Conservation (phyloP, 2,113 vertebrate species). For the Bos taurus region ARS-UCD2.0 NC_037343.1:64960001-64960500, state of each 20-base stretch:
- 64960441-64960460: not conserved
- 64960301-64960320: not conserved
- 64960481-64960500: not conserved
- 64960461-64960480: not conserved
- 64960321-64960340: not conserved
- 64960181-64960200: conserved; percentile 41
- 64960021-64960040: not conserved
- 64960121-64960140: conserved; percentile 46
- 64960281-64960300: not conserved
- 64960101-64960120: conserved; percentile 66
- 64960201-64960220: not conserved
- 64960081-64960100: conserved; percentile 75
- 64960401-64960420: conserved; percentile 28
- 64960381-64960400: conserved; percentile 27
- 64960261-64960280: not conserved
- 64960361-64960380: not conserved
- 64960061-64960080: conserved; percentile 36
- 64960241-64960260: not conserved
- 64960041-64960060: conserved; percentile 7
- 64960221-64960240: not conserved
- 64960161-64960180: not conserved
- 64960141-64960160: conserved; percentile 38
- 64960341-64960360: not conserved
- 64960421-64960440: not conserved
- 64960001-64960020: conserved; percentile 52